These are phyloP conservation scores for Dermatemys mawii DNA, from an alignment of 2,113 vertebrate species.

Conservation along the genomic window DNA sequence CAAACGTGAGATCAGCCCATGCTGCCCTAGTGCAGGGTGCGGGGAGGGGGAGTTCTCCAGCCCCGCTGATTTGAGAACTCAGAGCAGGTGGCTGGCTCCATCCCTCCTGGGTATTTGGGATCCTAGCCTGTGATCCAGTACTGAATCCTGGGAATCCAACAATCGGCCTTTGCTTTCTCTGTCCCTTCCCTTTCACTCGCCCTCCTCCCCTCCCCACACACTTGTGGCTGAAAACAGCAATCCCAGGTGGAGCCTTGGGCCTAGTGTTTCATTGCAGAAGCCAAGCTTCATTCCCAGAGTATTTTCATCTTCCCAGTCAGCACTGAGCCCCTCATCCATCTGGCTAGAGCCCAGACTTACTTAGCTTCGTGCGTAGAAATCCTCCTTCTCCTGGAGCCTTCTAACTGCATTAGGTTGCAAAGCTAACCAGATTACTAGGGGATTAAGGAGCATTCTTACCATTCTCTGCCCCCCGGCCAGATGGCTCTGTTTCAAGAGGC, in stretches of 20 bases:
- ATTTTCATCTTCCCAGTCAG: neutral
- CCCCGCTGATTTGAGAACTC: neutral
- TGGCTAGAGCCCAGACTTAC: neutral
- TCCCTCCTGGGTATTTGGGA: neutral
- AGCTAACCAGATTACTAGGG: constrained; percentile 62
- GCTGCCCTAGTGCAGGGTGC: neutral
- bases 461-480: accelerated
- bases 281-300: accelerated
- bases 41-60: neutral
- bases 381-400: constrained; percentile 10
- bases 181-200: accelerated
- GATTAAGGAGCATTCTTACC: neutral
- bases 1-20: neutral
- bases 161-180: neutral
- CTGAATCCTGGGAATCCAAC: neutral
- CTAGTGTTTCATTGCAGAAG: accelerated
- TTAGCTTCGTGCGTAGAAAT: neutral
- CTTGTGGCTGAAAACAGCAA: accelerated
- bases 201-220: neutral
- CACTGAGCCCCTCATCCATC: neutral
- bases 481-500: neutral
- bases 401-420: constrained; percentile 59
- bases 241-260: accelerated
- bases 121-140: neutral
- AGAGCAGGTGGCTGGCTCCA: neutral